These are phyloP conservation scores for Calephelis nemesis DNA, from an alignment of 1,140 invertebrate species.

Conservation along the genomic window DNA sequence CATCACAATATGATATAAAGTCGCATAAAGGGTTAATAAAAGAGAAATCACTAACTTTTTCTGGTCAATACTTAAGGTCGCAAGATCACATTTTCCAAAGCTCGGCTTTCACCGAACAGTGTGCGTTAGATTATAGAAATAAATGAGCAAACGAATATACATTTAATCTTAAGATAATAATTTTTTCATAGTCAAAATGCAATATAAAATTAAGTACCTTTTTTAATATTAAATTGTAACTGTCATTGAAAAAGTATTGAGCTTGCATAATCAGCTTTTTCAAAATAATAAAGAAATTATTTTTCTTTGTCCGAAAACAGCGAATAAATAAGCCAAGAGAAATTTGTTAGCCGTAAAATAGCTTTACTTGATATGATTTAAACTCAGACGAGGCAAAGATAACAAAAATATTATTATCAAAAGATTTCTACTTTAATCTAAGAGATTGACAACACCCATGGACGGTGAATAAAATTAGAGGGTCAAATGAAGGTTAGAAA, in stretches of 20 bases:
- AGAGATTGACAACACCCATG: constrained; percentile 56
- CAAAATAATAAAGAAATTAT: too few species aligned
- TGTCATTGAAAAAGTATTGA: not conserved
- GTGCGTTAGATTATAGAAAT: constrained; percentile 19
- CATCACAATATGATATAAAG: constrained; percentile 25
- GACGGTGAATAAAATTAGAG: constrained; percentile 67
- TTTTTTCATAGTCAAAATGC: not conserved
- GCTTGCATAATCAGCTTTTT: too few species aligned
- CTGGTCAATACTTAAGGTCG: constrained; percentile 22
- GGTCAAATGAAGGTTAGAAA: constrained; percentile 12
- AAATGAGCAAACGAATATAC: constrained; percentile 30
- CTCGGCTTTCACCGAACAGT: constrained; percentile 20
- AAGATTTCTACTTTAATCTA: constrained; percentile 19
- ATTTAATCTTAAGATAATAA: constrained; percentile 25
- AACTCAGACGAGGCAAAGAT: too few species aligned
- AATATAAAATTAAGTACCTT: not conserved
- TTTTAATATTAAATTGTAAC: not conserved
- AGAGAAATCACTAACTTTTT: constrained; percentile 19
- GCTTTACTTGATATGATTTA: too few species aligned
- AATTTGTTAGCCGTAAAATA: too few species aligned
- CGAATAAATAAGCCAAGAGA: too few species aligned
- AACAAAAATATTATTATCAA: not conserved
- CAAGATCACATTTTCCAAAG: constrained; percentile 16
- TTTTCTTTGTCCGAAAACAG: too few species aligned
- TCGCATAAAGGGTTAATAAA: constrained; percentile 20